Conservation (phyloP, 2,888 invertebrate species). For the Chamaedrilus cognettii region DNA sequence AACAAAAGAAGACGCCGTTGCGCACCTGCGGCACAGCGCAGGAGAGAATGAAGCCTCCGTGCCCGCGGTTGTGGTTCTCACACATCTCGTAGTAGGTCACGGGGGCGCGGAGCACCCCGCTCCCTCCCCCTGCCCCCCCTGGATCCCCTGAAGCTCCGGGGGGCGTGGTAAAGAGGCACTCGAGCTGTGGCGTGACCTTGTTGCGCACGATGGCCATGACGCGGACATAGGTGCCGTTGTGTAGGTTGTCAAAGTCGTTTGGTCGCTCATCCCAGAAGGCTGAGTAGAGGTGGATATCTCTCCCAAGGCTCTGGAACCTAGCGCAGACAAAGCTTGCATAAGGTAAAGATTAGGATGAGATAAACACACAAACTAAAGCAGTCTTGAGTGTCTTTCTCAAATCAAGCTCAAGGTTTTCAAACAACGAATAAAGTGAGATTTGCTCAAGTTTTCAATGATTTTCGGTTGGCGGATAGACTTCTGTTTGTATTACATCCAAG, state of each 20-base stretch:
- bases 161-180: conserved; percentile 14
- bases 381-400: too few relatives aligned
- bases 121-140: not conserved
- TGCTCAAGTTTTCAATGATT: too few relatives aligned
- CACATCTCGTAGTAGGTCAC: conserved; percentile 50
- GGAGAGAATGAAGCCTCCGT: conserved; percentile 53
- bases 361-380: too few relatives aligned
- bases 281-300: conserved; percentile 43
- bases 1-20: too few relatives aligned
- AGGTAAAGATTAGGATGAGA: too few relatives aligned
- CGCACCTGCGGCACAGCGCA: conserved; percentile 47
- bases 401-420: too few relatives aligned
- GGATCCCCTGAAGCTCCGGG: too few relatives aligned
- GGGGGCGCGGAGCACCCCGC: not conserved
- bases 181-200: not conserved
- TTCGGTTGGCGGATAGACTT: too few relatives aligned
- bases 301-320: conserved; percentile 36
- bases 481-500: too few relatives aligned
- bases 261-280: conserved; percentile 48
- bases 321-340: too few relatives aligned
- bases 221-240: conserved; percentile 29
- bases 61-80: conserved; percentile 53
- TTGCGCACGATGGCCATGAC: conserved; percentile 29
- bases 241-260: conserved; percentile 39
- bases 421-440: too few relatives aligned